Conservation (phyloP, 2,113 vertebrate species). For the Mugil cephalus region DNA sequence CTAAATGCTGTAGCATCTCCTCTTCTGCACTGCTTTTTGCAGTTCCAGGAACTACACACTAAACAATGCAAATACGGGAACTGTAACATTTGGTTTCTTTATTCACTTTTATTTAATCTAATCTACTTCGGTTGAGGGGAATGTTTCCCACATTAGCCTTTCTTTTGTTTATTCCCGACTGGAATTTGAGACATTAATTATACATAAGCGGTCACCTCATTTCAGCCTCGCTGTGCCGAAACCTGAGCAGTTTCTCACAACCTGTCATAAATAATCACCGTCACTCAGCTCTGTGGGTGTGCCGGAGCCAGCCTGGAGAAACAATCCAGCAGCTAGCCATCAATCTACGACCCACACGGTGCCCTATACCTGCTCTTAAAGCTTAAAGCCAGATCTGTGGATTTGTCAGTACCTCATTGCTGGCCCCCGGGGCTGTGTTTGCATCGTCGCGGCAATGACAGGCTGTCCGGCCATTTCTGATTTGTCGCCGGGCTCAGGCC, state of each 20-base stretch:
- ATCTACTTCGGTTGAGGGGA: background rate
- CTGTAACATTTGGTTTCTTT: background rate
- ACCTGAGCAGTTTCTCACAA: slow-evolving; percentile 32
- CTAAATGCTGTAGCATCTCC: slow-evolving; percentile 40
- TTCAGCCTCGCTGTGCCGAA: slow-evolving; percentile 9
- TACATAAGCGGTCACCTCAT: slow-evolving; percentile 2
- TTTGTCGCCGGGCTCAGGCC: slow-evolving; percentile 46
- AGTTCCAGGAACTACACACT: background rate
- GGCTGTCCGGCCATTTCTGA: slow-evolving; percentile 46
- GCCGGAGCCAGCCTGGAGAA: slow-evolving; percentile 15
- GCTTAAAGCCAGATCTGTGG: slow-evolving; percentile 61
- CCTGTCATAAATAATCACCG: slow-evolving; percentile 43
- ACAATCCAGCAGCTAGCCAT: slow-evolving; percentile 42
- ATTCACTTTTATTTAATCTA: background rate
- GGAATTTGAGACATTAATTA: slow-evolving; percentile 38
- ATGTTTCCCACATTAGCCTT: background rate
- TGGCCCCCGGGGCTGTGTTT: slow-evolving; percentile 53
- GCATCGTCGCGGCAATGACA: slow-evolving; percentile 39
- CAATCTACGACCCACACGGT: slow-evolving; percentile 31
- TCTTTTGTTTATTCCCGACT: slow-evolving; percentile 2
- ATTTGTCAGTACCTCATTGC: slow-evolving; percentile 46
- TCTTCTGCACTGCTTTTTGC: slow-evolving; percentile 17
- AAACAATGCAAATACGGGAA: background rate
- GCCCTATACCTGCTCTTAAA: slow-evolving; percentile 43
- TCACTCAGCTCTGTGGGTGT: slow-evolving; percentile 9